A percentile compares a stretch with the other conserved stretches of the same genome.
phyloP scores from a whole-genome alignment of 1,140 invertebrate species.

The Belonocnema kinseyi region DNA sequence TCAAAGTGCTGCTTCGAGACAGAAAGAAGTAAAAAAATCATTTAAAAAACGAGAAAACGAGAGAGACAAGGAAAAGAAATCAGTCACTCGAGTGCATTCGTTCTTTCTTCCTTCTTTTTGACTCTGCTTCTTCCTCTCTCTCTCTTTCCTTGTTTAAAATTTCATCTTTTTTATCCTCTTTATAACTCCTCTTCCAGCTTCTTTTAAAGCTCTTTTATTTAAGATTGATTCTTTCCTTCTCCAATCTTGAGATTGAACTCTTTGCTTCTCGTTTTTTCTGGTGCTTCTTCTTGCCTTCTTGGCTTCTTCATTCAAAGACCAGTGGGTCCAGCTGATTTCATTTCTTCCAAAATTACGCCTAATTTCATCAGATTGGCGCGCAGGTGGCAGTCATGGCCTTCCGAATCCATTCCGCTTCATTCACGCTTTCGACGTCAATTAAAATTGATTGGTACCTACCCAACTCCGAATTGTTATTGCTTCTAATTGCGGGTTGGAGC shows the following conservation, averaged over 20 bases:
- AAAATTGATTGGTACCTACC: conserved; percentile 55
- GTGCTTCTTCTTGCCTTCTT: conserved; percentile 10
- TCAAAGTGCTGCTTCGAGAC: conserved; percentile 52
- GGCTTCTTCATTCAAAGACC: conserved; percentile 14
- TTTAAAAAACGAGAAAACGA: background rate
- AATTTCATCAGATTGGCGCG: conserved; percentile 42
- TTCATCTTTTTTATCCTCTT: conserved; percentile 33
- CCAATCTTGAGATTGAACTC: conserved; percentile 45
- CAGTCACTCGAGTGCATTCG: conserved; percentile 57
- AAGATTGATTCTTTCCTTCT: background rate
- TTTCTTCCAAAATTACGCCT: conserved; percentile 40
- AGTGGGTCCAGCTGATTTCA: conserved; percentile 36
- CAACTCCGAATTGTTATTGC: conserved; percentile 52
- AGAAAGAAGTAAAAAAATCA: conserved; percentile 2
- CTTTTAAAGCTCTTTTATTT: background rate
- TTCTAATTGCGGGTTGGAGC: conserved; percentile 55
- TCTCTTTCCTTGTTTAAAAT: background rate
- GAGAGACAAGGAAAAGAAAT: conserved; percentile 47
- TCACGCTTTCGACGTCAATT: conserved; percentile 54
- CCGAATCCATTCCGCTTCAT: conserved; percentile 41
- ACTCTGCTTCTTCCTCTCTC: conserved; percentile 25
- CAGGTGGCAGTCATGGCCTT: conserved; percentile 42
- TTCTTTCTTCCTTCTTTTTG: conserved; percentile 45
- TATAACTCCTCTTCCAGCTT: conserved; percentile 42
- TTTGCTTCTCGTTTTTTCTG: conserved; percentile 37